phyloP scores from a whole-genome alignment of 2,113 vertebrate species.

The Corapipo altera region DNA sequence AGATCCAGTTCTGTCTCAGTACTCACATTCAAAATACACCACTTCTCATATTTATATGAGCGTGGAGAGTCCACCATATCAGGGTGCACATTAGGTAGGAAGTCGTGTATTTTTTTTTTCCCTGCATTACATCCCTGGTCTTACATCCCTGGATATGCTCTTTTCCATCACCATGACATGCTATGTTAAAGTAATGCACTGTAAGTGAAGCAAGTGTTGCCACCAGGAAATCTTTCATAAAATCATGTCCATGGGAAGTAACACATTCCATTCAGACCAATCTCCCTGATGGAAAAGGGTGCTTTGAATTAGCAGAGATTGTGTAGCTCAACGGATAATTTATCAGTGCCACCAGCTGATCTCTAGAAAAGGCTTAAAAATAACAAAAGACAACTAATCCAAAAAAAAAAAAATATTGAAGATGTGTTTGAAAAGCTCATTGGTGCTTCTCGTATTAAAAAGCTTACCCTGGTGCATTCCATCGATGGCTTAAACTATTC shows the following conservation, averaged over 20 bases:
- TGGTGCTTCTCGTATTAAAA: constrained; percentile 8
- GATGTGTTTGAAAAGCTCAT: constrained; percentile 33
- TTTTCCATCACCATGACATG: neutral
- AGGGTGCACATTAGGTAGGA: neutral
- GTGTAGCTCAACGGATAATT: constrained; percentile 58
- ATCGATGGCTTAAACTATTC: constrained; percentile 33
- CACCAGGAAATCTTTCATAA: constrained; percentile 45
- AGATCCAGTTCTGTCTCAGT: neutral
- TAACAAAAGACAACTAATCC: constrained; percentile 59
- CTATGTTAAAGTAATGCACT: neutral
- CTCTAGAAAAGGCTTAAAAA: constrained; percentile 51
- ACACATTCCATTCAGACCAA: constrained; percentile 29
- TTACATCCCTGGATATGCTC: neutral
- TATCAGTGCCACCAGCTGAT: constrained; percentile 65
- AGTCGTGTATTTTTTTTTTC: neutral
- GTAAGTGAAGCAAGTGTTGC: neutral
- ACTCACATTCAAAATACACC: neutral
- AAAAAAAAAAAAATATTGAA: neutral
- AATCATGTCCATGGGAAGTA: constrained; percentile 21
- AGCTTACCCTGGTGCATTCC: constrained; percentile 38
- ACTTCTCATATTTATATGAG: neutral
- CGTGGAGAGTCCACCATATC: neutral
- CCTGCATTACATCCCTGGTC: neutral
- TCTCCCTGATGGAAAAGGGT: constrained; percentile 29
- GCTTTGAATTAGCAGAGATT: constrained; percentile 53